Conservation (phyloP, 2,888 invertebrate genomes). For the Abrostola triplasia region DNA sequence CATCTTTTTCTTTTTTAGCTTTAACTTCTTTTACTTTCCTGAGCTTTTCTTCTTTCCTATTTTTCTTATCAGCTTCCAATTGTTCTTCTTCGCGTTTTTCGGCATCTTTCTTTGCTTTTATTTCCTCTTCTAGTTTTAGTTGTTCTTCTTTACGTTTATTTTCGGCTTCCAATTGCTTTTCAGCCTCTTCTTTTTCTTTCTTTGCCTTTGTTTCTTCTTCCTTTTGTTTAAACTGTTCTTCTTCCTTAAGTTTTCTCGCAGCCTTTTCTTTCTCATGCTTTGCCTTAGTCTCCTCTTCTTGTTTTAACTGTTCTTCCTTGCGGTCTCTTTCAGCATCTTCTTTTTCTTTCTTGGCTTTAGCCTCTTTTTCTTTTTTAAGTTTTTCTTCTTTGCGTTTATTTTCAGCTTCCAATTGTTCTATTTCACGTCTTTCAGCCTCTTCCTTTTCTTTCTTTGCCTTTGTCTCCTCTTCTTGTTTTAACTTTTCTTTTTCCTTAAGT, state of each 20-base stretch:
- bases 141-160: neutral
- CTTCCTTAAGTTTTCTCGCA: neutral
- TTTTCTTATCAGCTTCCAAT: neutral
- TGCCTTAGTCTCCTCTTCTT: constrained; percentile 7
- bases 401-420: neutral
- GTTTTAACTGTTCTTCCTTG: neutral
- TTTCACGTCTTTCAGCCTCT: constrained; percentile 17
- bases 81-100: neutral
- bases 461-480: constrained; percentile 1
- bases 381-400: neutral
- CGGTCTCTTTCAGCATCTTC: neutral
- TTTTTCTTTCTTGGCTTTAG: neutral
- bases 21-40: constrained; percentile 8
- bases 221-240: constrained; percentile 7
- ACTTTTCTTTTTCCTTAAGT: constrained; percentile 37
- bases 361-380: neutral
- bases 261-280: neutral
- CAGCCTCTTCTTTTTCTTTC: constrained; percentile 1
- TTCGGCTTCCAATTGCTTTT: constrained; percentile 11
- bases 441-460: neutral
- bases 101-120: neutral
- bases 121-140: neutral
- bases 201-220: neutral
- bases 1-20: constrained; percentile 6
- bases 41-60: constrained; percentile 15